Percentiles rank a stretch among this genome's conserved stretches.
Conservation (phyloP, 2,888 invertebrate genomes). For the Eupeodes latifasciatus region DNA sequence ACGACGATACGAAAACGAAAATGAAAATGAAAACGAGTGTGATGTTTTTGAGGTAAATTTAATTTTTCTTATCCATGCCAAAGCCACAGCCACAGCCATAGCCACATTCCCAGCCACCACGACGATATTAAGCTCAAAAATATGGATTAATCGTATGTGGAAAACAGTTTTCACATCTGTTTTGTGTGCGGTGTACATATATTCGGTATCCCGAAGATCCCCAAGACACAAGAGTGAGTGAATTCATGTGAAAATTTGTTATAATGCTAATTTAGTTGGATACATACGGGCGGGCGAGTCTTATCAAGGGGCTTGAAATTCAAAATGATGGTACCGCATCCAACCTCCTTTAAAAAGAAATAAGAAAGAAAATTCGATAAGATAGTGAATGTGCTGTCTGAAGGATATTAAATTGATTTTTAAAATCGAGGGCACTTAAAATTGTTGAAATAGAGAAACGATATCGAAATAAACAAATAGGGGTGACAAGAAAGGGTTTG, state of each 20-base stretch:
- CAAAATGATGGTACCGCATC: not conserved
- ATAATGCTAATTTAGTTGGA: slow-evolving; percentile 12
- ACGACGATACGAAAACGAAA: no score
- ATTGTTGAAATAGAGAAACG: not conserved
- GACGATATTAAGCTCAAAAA: not conserved
- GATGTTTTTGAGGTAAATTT: slow-evolving; percentile 9
- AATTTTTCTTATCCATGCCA: slow-evolving; percentile 2
- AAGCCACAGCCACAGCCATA: not conserved
- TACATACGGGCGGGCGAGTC: not conserved
- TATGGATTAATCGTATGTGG: slow-evolving; percentile 15
- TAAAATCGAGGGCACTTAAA: not conserved
- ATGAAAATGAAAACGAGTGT: no score
- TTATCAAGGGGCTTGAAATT: not conserved
- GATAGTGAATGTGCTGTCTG: no score
- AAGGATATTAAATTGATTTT: slow-evolving; percentile 11
- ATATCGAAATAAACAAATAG: no score
- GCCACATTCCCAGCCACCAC: no score
- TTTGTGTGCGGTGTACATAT: not conserved
- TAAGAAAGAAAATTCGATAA: not conserved
- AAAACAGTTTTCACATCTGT: slow-evolving; percentile 7
- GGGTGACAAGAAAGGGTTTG: no score
- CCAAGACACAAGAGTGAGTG: not conserved
- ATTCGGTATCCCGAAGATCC: not conserved
- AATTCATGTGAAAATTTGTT: slow-evolving; percentile 14
- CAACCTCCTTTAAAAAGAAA: no score